Conservation (phyloP, 2,113 vertebrate species). For the Semnornis frantzii region DNA sequence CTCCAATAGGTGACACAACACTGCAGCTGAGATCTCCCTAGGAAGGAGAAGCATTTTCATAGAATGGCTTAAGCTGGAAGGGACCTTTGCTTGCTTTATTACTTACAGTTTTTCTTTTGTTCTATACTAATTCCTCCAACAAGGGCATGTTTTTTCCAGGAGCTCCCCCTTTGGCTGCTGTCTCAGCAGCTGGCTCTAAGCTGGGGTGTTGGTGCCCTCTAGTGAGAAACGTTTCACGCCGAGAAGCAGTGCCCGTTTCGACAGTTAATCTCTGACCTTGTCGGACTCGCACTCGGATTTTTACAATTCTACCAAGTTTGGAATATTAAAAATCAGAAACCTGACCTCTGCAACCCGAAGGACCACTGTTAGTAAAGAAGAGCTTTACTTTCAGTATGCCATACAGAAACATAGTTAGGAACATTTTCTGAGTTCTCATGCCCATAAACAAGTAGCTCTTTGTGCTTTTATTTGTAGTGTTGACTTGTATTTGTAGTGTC, state of each 20-base stretch:
- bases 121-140: neutral
- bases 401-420: neutral
- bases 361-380: neutral
- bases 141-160: neutral
- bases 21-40: too few relatives aligned
- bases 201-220: conserved; percentile 61
- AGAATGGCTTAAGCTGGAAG: neutral
- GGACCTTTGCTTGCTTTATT: neutral
- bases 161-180: neutral
- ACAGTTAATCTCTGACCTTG: accelerated
- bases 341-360: neutral
- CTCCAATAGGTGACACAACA: too few relatives aligned
- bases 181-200: neutral
- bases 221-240: neutral
- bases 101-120: neutral
- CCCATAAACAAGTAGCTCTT: neutral
- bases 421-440: neutral
- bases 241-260: accelerated
- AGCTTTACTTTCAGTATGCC: neutral
- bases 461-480: neutral
- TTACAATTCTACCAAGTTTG: neutral
- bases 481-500: neutral
- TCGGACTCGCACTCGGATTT: neutral
- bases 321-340: neutral
- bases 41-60: neutral